Percentiles rank a stretch among this genome's conserved stretches.
Conservation (phyloP, 1,140 invertebrate genomes). For the Penaeus indicus region DNA sequence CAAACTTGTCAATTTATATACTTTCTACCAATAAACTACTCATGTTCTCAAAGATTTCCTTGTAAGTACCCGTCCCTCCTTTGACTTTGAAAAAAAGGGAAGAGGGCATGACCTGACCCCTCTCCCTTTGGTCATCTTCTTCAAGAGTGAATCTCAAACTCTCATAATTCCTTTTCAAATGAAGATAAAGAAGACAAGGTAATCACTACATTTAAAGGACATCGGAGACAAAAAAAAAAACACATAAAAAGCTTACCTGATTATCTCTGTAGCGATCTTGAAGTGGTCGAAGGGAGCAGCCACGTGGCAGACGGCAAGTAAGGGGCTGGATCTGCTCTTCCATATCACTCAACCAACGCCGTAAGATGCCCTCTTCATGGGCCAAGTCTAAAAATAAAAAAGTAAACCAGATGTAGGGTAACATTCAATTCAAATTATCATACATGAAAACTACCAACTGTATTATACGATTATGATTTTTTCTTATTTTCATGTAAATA, state of each 20-base stretch:
- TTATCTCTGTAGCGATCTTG: slow-evolving; percentile 69
- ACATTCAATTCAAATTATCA: neutral
- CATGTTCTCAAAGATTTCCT: too few relatives aligned
- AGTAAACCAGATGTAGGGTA: slow-evolving; percentile 19
- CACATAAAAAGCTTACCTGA: slow-evolving; percentile 67
- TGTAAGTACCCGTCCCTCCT: too few relatives aligned
- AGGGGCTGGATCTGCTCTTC: slow-evolving; percentile 67
- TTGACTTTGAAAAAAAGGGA: too few relatives aligned
- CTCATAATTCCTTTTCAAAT: too few relatives aligned
- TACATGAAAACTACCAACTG: neutral
- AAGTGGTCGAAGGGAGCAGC: slow-evolving; percentile 68
- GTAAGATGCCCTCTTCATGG: slow-evolving; percentile 79
- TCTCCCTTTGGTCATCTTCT: too few relatives aligned
- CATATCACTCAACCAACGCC: slow-evolving; percentile 79
- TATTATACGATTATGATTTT: too few relatives aligned
- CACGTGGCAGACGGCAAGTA: slow-evolving; percentile 67
- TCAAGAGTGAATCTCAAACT: too few relatives aligned
- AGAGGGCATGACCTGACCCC: too few relatives aligned
- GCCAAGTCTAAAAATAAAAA: slow-evolving; percentile 76
- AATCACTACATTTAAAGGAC: neutral
- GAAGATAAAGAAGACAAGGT: neutral
- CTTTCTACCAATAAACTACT: too few relatives aligned
- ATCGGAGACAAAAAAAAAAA: neutral
- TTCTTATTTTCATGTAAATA: too few relatives aligned
- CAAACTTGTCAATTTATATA: too few relatives aligned